Conservation (phyloP, 2,888 invertebrate species). For the Apocheima hispidaria region DNA sequence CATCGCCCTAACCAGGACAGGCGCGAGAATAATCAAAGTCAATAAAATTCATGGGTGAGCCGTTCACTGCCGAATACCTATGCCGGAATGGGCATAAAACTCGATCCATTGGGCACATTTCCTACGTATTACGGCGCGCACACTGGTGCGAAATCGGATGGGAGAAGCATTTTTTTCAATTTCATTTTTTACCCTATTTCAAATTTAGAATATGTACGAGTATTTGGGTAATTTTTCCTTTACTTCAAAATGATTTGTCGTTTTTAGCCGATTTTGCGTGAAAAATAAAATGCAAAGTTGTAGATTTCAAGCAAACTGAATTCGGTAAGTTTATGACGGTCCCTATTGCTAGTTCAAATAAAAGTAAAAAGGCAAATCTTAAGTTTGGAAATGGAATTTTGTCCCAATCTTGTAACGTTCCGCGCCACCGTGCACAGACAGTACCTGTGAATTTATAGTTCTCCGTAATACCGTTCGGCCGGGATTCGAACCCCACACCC, state of each 20-base stretch:
- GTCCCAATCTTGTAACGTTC: slow-evolving; percentile 8
- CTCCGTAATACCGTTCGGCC: slow-evolving; percentile 25
- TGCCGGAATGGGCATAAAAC: slow-evolving; percentile 57
- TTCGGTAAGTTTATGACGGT: slow-evolving; percentile 4
- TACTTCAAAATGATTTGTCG: not conserved
- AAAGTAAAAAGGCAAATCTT: slow-evolving; percentile 1
- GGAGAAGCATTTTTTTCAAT: slow-evolving; percentile 1
- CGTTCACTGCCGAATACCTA: slow-evolving; percentile 49
- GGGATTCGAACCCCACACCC: slow-evolving; percentile 23
- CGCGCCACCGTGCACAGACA: slow-evolving; percentile 21
- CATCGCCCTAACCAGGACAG: slow-evolving; percentile 22
- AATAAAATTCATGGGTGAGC: slow-evolving; percentile 64
- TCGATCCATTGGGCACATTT: slow-evolving; percentile 62
- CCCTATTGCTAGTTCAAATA: slow-evolving; percentile 21
- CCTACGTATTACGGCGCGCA: slow-evolving; percentile 48
- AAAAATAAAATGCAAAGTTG: not conserved
- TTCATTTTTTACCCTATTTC: not conserved
- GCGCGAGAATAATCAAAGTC: slow-evolving; percentile 62
- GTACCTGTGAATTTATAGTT: slow-evolving; percentile 31
- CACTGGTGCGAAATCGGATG: slow-evolving; percentile 20
- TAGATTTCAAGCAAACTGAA: not conserved
- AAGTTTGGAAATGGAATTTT: slow-evolving; percentile 22
- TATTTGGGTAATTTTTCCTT: not conserved
- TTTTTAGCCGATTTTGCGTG: not conserved
- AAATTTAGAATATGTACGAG: not conserved